phyloP scores from a whole-genome alignment of 2,888 invertebrate genomes.

The Halictus quadricinctus region DNA sequence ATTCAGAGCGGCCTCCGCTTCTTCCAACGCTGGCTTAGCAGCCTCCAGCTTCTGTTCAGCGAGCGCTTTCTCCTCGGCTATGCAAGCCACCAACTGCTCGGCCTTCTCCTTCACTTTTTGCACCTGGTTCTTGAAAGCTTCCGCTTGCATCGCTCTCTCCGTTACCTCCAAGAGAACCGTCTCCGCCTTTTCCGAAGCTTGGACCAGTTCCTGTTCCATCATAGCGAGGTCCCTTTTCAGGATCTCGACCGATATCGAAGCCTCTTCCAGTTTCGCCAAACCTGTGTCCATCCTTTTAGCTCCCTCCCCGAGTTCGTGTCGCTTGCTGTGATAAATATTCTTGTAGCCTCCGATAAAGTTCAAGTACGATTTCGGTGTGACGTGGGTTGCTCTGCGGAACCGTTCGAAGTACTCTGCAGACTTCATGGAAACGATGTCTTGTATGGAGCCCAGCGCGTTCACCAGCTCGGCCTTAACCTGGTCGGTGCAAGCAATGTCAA shows the following conservation, averaged over 20 bases:
- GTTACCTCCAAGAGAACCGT: conserved; percentile 94
- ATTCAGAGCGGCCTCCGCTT: conserved; percentile 96
- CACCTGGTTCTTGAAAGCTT: conserved; percentile 97
- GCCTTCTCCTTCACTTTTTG: conserved; percentile 98
- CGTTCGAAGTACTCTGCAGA: conserved; percentile 95
- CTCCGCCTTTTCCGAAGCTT: conserved; percentile 96
- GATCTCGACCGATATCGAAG: conserved; percentile 95
- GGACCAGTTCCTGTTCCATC: conserved; percentile 96
- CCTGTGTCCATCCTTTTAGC: conserved; percentile 98
- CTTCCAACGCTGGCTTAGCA: conserved; percentile 97
- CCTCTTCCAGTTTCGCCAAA: conserved; percentile 96
- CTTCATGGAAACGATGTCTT: conserved; percentile 94
- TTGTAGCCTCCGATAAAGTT: conserved; percentile 98
- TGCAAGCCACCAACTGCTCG: conserved; percentile 92
- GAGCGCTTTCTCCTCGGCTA: conserved; percentile 94
- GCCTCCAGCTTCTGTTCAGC: conserved; percentile 97
- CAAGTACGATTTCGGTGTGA: conserved; percentile 98
- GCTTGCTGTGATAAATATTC: conserved; percentile 94
- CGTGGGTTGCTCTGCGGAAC: conserved; percentile 96
- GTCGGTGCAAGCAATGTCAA: conserved; percentile 93
- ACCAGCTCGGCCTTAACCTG: conserved; percentile 94
- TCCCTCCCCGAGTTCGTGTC: conserved; percentile 94
- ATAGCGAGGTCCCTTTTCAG: conserved; percentile 95
- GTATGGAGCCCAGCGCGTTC: conserved; percentile 95
- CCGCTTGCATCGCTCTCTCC: conserved; percentile 96